These are phyloP conservation scores for Subacronicta megacephala DNA, from an alignment of 2,888 invertebrate species.

Conservation along the genomic window DNA sequence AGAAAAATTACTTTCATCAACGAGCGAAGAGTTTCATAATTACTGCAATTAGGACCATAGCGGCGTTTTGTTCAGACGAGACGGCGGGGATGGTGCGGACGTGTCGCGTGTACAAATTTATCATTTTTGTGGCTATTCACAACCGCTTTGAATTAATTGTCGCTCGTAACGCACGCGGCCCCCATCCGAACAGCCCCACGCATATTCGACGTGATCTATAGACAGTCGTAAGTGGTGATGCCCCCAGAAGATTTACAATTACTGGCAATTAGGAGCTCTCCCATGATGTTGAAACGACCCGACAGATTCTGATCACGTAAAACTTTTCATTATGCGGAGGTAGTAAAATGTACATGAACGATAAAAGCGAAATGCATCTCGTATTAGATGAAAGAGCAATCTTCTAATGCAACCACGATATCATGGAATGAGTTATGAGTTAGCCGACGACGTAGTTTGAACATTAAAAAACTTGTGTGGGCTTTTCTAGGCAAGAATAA, in stretches of 20 bases:
- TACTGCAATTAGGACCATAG: constrained; percentile 82
- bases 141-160: constrained; percentile 62
- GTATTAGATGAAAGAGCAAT: constrained; percentile 52
- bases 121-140: constrained; percentile 70
- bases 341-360: constrained; percentile 45
- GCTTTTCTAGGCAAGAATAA: constrained; percentile 34
- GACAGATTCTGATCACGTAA: constrained; percentile 46
- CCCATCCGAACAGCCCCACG: constrained; percentile 37
- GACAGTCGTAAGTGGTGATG: constrained; percentile 36
- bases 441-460: constrained; percentile 43
- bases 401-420: constrained; percentile 51
- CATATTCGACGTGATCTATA: constrained; percentile 49
- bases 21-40: constrained; percentile 87
- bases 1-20: constrained; percentile 87
- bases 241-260: constrained; percentile 41
- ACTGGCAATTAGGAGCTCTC: constrained; percentile 40
- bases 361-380: constrained; percentile 50
- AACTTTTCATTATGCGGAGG: constrained; percentile 41
- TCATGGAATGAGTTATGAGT: constrained; percentile 42
- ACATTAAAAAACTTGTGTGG: constrained; percentile 34
- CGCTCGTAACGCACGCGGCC: constrained; percentile 51
- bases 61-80: constrained; percentile 77
- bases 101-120: constrained; percentile 82
- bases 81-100: constrained; percentile 67
- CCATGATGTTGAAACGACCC: constrained; percentile 13